These are phyloP conservation scores for Vulpes vulpes DNA, from an alignment of 2,113 vertebrate species.

Conservation along the genomic window DNA sequence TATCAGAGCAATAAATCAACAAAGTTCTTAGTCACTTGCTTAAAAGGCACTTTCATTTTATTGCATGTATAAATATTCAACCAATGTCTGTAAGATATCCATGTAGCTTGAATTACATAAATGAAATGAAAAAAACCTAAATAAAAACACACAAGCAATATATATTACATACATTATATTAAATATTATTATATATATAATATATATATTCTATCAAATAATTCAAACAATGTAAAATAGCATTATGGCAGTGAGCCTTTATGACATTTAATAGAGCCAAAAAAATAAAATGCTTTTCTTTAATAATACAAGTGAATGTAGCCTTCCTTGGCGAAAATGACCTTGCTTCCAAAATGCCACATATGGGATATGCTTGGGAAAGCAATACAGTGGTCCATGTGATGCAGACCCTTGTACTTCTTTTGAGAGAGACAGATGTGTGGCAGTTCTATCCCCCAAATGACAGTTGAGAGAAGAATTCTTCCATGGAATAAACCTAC, in stretches of 20 bases:
- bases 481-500: not conserved
- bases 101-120: not conserved
- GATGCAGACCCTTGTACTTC: not conserved
- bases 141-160: not conserved
- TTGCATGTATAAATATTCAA: not conserved
- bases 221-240: not conserved
- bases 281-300: not conserved
- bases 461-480: not conserved
- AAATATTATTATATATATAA: no score
- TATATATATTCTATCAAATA: not conserved
- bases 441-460: not conserved
- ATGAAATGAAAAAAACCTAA: not conserved
- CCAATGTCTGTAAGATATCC: not conserved
- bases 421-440: not conserved
- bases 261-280: not conserved
- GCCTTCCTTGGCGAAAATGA: not conserved
- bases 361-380: not conserved
- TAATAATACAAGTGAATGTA: not conserved
- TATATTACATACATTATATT: no score
- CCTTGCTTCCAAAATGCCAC: not conserved
- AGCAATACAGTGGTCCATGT: rapidly evolving
- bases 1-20: conserved; percentile 49
- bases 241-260: not conserved
- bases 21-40: not conserved
- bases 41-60: not conserved